Percentiles rank a stretch among this genome's conserved stretches.
These are phyloP conservation scores for Ceraclea dissimilis DNA, from an alignment of 2,888 invertebrate species.

Conservation along the genomic window DNA sequence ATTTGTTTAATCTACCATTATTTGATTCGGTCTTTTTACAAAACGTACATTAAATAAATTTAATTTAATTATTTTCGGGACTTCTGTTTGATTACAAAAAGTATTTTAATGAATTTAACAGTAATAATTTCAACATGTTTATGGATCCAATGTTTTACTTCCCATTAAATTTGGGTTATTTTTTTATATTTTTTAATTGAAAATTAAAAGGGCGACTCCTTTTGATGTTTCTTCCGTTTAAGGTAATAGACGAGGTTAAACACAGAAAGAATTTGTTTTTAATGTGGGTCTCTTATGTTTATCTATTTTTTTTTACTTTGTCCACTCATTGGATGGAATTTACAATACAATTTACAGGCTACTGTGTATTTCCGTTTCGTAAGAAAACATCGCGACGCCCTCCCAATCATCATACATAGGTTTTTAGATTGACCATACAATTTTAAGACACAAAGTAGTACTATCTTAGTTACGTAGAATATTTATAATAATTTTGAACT, in stretches of 20 bases:
- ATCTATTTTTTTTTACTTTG: neutral
- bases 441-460: too few species aligned
- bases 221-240: neutral
- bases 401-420: too few species aligned
- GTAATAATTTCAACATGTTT: neutral
- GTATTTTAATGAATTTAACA: neutral
- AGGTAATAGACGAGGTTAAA: neutral
- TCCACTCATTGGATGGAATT: too few species aligned
- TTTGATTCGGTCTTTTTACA: neutral
- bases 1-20: neutral
- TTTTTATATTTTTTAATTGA: neutral
- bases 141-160: neutral
- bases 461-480: too few species aligned
- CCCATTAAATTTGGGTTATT: neutral
- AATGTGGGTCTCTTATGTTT: neutral
- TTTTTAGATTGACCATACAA: too few species aligned
- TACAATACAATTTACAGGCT: too few species aligned
- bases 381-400: too few species aligned
- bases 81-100: neutral
- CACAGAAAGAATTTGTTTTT: neutral
- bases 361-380: too few species aligned
- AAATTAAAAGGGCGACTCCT: neutral
- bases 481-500: too few species aligned
- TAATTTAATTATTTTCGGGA: neutral
- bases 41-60: neutral